Percentiles rank a stretch among this genome's conserved stretches.
phyloP scores from a whole-genome alignment of 2,888 invertebrate genomes.

The Troides oblongomaculatus region DNA sequence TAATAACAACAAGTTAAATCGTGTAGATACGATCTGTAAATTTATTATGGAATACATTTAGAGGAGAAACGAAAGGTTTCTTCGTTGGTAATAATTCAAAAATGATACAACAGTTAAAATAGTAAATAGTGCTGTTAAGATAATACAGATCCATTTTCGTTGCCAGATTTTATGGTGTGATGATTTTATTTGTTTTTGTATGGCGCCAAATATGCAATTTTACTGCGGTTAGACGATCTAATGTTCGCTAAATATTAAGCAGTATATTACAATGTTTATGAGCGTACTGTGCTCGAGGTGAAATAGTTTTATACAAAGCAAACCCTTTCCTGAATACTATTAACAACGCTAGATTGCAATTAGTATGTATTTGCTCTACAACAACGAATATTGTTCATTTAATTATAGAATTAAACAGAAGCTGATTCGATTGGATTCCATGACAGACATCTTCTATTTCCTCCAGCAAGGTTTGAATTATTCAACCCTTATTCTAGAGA shows the following conservation, averaged over 20 bases:
- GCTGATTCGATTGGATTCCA: no score
- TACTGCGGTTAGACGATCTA: neutral
- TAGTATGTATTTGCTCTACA: no score
- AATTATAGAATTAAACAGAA: no score
- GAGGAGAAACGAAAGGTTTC: neutral
- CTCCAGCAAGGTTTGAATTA: no score
- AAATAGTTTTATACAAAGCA: no score
- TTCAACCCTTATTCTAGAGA: no score
- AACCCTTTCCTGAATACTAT: no score
- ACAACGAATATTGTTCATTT: no score
- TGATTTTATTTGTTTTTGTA: slow-evolving; percentile 15
- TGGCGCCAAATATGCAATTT: neutral
- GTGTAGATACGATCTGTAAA: neutral
- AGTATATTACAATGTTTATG: neutral
- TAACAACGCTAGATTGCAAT: no score
- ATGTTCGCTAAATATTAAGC: neutral
- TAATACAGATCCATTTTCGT: slow-evolving; percentile 16
- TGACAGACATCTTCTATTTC: no score
- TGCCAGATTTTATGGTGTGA: slow-evolving; percentile 20
- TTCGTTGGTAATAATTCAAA: neutral
- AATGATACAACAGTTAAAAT: slow-evolving; percentile 6
- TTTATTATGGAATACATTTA: neutral
- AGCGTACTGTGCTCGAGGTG: no score
- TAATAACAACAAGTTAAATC: neutral
- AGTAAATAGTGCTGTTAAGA: slow-evolving; percentile 17